Conservation (phyloP, 30 jellyfish, hydroid and myxozoan species). For the Turritopsis rubra region DNA sequence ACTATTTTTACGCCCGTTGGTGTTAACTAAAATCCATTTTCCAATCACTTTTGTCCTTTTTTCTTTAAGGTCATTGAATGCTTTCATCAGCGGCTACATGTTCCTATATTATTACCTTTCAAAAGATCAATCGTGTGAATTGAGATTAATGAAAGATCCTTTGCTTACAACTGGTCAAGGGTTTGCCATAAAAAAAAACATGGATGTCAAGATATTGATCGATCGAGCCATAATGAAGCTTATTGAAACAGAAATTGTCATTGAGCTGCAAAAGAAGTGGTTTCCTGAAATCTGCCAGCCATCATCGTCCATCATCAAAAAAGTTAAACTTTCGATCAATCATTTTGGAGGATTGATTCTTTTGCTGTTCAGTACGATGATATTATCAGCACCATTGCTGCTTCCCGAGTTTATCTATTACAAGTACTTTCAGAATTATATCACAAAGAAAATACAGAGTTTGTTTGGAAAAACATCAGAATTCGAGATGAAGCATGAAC, state of each 20-base stretch:
- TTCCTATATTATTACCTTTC: constrained; percentile 43
- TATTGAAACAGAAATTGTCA: constrained; percentile 24
- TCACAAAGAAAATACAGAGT: not conserved
- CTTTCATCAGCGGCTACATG: constrained; percentile 48
- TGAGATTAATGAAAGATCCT: constrained; percentile 32
- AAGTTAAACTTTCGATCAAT: constrained; percentile 15
- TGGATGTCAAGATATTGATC: constrained; percentile 15
- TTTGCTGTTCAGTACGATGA: constrained; percentile 26
- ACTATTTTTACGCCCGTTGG: too few relatives aligned
- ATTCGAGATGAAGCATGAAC: not conserved
- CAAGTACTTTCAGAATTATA: constrained; percentile 1
- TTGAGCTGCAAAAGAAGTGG: constrained; percentile 45
- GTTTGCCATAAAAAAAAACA: constrained; percentile 46
- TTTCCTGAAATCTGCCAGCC: constrained; percentile 45
- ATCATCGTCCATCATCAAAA: not conserved
- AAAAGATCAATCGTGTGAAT: constrained; percentile 43
- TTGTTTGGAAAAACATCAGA: not conserved
- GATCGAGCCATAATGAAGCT: constrained; percentile 26
- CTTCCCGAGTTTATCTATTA: constrained; percentile 17
- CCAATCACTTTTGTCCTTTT: not conserved
- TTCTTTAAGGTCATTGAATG: constrained; percentile 44
- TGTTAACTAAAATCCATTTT: too few relatives aligned
- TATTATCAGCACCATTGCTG: constrained; percentile 9
- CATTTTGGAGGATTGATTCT: constrained; percentile 51
- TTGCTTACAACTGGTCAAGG: constrained; percentile 34